Evolutionary conservation across 2,113 vertebrate genomes (phyloP).

Genomic region (Orientallactaga bullata): DNA sequence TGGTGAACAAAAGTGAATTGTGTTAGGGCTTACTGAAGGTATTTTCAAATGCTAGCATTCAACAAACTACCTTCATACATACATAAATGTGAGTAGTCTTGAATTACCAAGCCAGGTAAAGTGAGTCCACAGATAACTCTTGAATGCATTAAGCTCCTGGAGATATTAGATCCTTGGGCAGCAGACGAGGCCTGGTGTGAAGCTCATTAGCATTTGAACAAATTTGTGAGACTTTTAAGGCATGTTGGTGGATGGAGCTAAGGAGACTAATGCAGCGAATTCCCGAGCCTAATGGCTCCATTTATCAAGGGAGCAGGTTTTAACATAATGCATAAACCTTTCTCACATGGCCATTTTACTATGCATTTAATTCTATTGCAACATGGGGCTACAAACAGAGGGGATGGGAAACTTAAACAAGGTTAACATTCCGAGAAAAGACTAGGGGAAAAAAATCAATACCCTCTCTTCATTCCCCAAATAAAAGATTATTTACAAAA

Average conservation of each 20-base stretch:
- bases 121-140: slow-evolving; percentile 68
- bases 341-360: slow-evolving; percentile 83
- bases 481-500: slow-evolving; percentile 77
- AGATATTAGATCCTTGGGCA: slow-evolving; percentile 77
- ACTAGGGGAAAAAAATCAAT: slow-evolving; percentile 76
- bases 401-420: slow-evolving; percentile 85
- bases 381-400: slow-evolving; percentile 82
- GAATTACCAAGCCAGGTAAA: slow-evolving; percentile 76
- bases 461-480: slow-evolving; percentile 62
- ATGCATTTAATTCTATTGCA: slow-evolving; percentile 85
- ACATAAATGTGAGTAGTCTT: slow-evolving; percentile 76
- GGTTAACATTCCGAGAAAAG: slow-evolving; percentile 84
- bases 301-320: slow-evolving; percentile 87
- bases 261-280: slow-evolving; percentile 80
- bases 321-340: slow-evolving; percentile 88
- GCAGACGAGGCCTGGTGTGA: slow-evolving; percentile 70
- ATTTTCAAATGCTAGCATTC: slow-evolving; percentile 68
- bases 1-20: slow-evolving; percentile 61
- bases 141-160: slow-evolving; percentile 77
- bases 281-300: slow-evolving; percentile 87
- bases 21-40: slow-evolving; percentile 43
- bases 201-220: slow-evolving; percentile 86
- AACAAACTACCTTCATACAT: slow-evolving; percentile 23
- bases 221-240: slow-evolving; percentile 87
- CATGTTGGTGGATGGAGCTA: slow-evolving; percentile 81